Percentiles rank a stretch among this genome's conserved stretches.
phyloP scores from a whole-genome alignment of 1,140 invertebrate species.

The Chlorops oryzae region DNA sequence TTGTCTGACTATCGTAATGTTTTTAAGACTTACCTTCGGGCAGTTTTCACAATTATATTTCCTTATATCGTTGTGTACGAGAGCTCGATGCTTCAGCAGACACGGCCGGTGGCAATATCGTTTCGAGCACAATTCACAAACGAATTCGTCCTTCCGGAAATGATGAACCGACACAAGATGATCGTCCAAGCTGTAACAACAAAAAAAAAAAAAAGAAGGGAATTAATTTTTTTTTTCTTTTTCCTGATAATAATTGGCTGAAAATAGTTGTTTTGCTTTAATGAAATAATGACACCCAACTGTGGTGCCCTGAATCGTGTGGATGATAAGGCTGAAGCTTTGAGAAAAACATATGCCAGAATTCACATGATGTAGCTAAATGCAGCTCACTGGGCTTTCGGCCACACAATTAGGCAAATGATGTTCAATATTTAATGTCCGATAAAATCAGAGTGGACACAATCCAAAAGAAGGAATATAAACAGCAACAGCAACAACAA shows the following conservation, averaged over 20 bases:
- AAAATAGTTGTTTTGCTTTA: too few relatives aligned
- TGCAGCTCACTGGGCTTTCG: conserved; percentile 11
- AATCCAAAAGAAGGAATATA: too few relatives aligned
- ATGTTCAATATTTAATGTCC: conserved; percentile 49
- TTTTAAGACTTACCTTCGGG: conserved; percentile 70
- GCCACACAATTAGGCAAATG: conserved; percentile 46
- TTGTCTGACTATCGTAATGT: too few relatives aligned
- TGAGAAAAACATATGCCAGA: conserved; percentile 7
- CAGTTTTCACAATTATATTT: conserved; percentile 93
- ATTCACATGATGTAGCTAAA: conserved; percentile 2
- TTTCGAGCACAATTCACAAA: conserved; percentile 77
- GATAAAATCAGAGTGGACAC: conserved; percentile 28
- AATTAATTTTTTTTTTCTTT: too few relatives aligned
- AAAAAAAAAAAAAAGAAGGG: conserved; percentile 38
- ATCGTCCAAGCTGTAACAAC: conserved; percentile 75
- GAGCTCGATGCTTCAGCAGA: conserved; percentile 73
- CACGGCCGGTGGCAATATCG: conserved; percentile 76
- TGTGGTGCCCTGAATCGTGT: too few relatives aligned
- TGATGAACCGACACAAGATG: conserved; percentile 71
- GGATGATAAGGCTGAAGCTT: not conserved
- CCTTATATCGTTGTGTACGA: conserved; percentile 68
- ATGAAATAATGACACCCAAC: too few relatives aligned
- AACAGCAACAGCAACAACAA: too few relatives aligned
- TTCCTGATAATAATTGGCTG: too few relatives aligned
- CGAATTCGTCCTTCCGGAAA: conserved; percentile 69